phyloP scores from a whole-genome alignment of 2,113 vertebrate genomes.

The Corydoras sp. region DNA sequence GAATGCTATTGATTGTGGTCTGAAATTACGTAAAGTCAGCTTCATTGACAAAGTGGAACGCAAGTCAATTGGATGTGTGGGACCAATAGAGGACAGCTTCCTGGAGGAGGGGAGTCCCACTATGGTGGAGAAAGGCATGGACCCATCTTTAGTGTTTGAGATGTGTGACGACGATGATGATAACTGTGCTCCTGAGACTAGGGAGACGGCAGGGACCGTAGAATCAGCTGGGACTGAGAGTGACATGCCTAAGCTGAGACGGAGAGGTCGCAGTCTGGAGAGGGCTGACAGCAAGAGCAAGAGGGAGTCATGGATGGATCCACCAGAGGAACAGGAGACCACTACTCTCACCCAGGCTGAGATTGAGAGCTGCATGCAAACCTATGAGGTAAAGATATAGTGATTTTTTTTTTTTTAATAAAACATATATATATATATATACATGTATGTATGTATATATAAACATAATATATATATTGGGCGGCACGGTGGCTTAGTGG shows the following conservation, averaged over 20 bases:
- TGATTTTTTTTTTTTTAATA: too few species aligned
- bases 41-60: constrained; percentile 82
- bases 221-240: constrained; percentile 43
- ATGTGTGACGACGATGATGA: constrained; percentile 84
- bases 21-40: constrained; percentile 91
- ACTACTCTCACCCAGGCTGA: constrained; percentile 85
- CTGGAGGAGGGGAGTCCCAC: constrained; percentile 92
- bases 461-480: too few species aligned
- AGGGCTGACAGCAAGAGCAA: constrained; percentile 63
- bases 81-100: constrained; percentile 67
- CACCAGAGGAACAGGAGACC: constrained; percentile 73
- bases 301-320: constrained; percentile 88
- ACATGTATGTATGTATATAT: too few species aligned
- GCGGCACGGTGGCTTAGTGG: too few species aligned
- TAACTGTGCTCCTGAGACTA: constrained; percentile 63
- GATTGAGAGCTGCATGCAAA: constrained; percentile 96
- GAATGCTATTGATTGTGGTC: constrained; percentile 79
- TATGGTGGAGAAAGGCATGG: constrained; percentile 91
- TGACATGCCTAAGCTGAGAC: constrained; percentile 50
- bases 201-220: constrained; percentile 44
- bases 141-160: constrained; percentile 78
- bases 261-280: constrained; percentile 57
- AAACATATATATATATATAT: too few species aligned
- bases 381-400: constrained; percentile 73
- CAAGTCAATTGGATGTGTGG: constrained; percentile 51